Percentiles rank a stretch among this genome's conserved stretches.
Conservation (phyloP, 1,140 invertebrate species). For the Spodoptera litura region DNA sequence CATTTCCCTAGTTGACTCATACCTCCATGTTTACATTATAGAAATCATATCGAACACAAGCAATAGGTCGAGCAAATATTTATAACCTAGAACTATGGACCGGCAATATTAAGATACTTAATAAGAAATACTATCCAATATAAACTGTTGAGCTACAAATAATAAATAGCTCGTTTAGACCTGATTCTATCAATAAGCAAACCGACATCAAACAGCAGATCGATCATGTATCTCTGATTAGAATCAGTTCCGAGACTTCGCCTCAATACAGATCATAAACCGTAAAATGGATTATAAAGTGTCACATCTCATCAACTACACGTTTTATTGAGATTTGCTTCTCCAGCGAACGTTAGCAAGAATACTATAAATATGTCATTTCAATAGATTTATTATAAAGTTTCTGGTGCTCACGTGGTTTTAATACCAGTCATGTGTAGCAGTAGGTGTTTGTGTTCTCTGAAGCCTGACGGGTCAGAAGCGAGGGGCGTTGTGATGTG, state of each 20-base stretch:
- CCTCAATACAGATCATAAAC: conserved; percentile 27
- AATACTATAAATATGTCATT: conserved; percentile 31
- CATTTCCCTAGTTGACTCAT: conserved; percentile 30
- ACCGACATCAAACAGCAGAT: conserved; percentile 30
- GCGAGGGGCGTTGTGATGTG: conserved; percentile 28
- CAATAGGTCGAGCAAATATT: conserved; percentile 40
- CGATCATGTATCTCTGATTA: conserved; percentile 28
- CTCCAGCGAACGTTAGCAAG: conserved; percentile 14
- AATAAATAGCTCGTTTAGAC: conserved; percentile 14
- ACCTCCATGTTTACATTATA: conserved; percentile 16
- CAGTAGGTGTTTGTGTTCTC: conserved; percentile 11
- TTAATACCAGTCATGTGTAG: conserved; percentile 20
- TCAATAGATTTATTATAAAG: conserved; percentile 25
- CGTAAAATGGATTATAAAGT: conserved; percentile 34
- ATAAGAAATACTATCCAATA: conserved; percentile 15
- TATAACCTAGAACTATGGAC: conserved; percentile 33
- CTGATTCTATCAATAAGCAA: conserved; percentile 25
- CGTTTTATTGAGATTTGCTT: conserved; percentile 33
- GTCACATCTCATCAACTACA: conserved; percentile 29
- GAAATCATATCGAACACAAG: conserved; percentile 37
- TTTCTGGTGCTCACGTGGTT: conserved; percentile 33
- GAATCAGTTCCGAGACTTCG: conserved; percentile 38
- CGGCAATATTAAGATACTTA: conserved; percentile 29
- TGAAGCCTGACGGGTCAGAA: conserved; percentile 24
- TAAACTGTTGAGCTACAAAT: conserved; percentile 14